Base-by-base conservation (phyloP, 1,140 invertebrate genomes). In the Cecropterus lyciades region DNA sequence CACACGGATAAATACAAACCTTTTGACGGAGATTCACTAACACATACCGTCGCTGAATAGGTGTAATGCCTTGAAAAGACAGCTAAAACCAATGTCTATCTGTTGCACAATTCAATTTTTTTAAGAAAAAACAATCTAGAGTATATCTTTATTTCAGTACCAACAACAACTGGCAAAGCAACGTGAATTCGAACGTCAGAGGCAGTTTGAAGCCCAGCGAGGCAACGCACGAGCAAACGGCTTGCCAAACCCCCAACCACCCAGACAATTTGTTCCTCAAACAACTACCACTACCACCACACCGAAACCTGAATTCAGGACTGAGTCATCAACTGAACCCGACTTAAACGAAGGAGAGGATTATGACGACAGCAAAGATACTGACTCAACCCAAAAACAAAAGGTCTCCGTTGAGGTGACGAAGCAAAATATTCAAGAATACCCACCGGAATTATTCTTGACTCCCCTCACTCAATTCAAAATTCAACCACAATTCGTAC, bases 381-480 rank as follows among this genome's bases (percentile, higher is more conserved):
- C 64, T 27, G 67, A 69, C 9, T n/a, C n/a, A n/a, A 65, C 67
- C 3, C 56, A 71, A 45, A 80, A 77, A 67, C 70, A 78, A 51
- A 85, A 87, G 33, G 79, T 84, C 5, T 76, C 81, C 0, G 86
- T 91, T 8, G 87, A 91, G 81, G 79, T 91, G 5, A 69, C 89
- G 1, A 90, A 81, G 14, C 89, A 90, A 48, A 88, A 88, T 13
- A 60, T 91, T 5, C 85, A 91, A 70, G 85, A 90, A 60, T 88
- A 82, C 33, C 86, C 86, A 14, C 75, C 86, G 13, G 87, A 91
- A 71, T 49, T 90, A 11, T 91, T 84, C 45, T 68, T 91, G 10
- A 82, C 69, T 37, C 80, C 87, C 4, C 37, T 91, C 10, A 70
- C 86, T 16, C 89, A 91, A 20, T 55, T 91, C 11, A 81, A 84